phyloP scores from a whole-genome alignment of 2,113 vertebrate species.

The Haliaeetus leucogaster region DNA sequence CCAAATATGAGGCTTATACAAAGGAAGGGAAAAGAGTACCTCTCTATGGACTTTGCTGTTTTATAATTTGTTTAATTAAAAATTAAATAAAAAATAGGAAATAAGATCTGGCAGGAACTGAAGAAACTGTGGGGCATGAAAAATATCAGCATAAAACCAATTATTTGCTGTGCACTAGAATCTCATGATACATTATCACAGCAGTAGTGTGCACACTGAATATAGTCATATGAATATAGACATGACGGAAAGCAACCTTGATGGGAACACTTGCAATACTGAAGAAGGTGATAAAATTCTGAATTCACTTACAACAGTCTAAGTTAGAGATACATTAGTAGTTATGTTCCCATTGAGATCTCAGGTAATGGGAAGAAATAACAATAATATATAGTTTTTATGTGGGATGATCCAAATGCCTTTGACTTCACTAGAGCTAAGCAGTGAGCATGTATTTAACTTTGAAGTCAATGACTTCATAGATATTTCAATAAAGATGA shows the following conservation, averaged over 20 bases:
- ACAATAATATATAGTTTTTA: conserved; percentile 27
- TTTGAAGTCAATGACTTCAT: not conserved
- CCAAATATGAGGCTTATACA: not conserved
- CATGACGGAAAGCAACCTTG: not conserved
- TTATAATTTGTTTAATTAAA: not conserved
- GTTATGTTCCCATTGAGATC: conserved; percentile 34
- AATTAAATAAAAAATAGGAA: not conserved
- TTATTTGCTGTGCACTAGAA: not conserved
- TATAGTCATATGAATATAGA: not conserved
- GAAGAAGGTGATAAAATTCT: conserved; percentile 39
- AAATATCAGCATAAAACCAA: not conserved
- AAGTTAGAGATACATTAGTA: conserved; percentile 21
- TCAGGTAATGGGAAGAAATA: conserved; percentile 37
- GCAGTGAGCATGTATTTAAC: not conserved
- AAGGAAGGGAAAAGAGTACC: not conserved
- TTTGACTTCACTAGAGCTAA: conserved; percentile 8
- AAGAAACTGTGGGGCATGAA: not conserved
- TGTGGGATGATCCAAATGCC: conserved; percentile 3
- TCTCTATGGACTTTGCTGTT: not conserved
- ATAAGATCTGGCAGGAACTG: not conserved
- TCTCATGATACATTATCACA: not conserved
- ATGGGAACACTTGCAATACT: not conserved
- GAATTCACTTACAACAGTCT: not conserved
- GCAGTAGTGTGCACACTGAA: not conserved
- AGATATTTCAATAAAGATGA: not conserved